phyloP scores from a whole-genome alignment of 2,888 invertebrate genomes.

The Chalcis sispes region DNA sequence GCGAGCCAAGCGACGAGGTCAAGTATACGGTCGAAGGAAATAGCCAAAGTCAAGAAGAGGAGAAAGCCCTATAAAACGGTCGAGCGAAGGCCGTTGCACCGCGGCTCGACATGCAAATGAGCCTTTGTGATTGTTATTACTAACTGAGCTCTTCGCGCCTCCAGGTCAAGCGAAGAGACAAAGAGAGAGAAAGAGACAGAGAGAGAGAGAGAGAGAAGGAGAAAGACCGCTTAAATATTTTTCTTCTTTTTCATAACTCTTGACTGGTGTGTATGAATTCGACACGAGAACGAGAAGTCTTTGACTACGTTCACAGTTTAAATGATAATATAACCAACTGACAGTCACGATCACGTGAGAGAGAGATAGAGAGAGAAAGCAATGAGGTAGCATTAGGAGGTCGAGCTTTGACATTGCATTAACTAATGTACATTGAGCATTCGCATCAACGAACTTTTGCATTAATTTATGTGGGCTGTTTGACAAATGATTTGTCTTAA shows the following conservation, averaged over 20 bases:
- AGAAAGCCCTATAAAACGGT: neutral
- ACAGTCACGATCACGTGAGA: conserved; percentile 31
- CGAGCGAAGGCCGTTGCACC: neutral
- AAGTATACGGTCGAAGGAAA: conserved; percentile 13
- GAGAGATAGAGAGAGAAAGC: neutral
- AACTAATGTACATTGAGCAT: conserved; percentile 28
- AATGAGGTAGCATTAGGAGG: neutral
- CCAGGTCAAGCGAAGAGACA: neutral
- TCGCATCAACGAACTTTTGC: no score
- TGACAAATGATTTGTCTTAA: neutral
- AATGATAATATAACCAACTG: conserved; percentile 53
- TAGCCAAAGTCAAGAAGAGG: conserved; percentile 1
- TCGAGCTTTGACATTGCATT: conserved; percentile 49
- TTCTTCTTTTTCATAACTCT: neutral
- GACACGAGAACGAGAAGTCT: conserved; percentile 1
- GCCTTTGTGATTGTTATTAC: conserved; percentile 58
- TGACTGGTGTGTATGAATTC: conserved; percentile 33
- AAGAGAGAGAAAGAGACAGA: no score
- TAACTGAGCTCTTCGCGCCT: conserved; percentile 41
- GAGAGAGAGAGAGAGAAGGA: neutral
- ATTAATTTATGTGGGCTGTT: no score
- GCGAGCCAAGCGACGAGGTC: neutral
- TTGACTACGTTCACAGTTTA: conserved; percentile 48
- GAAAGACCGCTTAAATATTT: conserved; percentile 15
- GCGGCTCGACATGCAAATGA: conserved; percentile 59